Conservation (phyloP, 2,797 vertebrate genomes). For the Otolemur crassicaudatus region DNA sequence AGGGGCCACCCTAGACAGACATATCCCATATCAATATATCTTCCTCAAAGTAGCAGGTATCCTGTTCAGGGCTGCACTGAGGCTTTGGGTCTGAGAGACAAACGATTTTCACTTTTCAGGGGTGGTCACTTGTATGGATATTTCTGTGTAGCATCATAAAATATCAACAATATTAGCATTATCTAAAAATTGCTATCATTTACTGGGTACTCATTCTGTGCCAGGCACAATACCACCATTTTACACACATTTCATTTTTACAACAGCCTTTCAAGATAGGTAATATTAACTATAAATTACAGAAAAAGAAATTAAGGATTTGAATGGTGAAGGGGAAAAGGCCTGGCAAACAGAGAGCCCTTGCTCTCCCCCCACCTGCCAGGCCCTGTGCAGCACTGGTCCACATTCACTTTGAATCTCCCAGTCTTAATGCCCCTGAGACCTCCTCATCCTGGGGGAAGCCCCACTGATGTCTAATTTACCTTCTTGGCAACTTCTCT, state of each 20-base stretch:
- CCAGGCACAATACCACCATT: background rate
- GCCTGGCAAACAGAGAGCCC: background rate
- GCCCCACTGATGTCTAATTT: slow-evolving; percentile 46
- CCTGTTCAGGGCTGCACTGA: background rate
- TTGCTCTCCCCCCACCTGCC: background rate
- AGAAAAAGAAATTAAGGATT: background rate
- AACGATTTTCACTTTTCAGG: background rate
- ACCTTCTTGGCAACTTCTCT: slow-evolving; percentile 62
- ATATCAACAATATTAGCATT: background rate
- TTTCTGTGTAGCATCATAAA: background rate
- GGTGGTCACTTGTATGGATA: background rate
- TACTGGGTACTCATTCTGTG: background rate
- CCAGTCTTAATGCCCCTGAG: background rate
- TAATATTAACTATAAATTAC: background rate
- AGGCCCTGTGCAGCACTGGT: background rate
- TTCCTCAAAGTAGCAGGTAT: background rate
- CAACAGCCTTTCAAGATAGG: background rate
- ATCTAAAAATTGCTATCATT: background rate
- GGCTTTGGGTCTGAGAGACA: background rate
- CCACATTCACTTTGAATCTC: slow-evolving; percentile 21
- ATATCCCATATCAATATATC: background rate
- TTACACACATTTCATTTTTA: background rate
- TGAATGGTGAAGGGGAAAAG: background rate
- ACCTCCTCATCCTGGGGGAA: slow-evolving; percentile 48
- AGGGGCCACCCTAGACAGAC: background rate